Conservation (phyloP, 1,140 invertebrate genomes). For the Drosophila orena region DNA sequence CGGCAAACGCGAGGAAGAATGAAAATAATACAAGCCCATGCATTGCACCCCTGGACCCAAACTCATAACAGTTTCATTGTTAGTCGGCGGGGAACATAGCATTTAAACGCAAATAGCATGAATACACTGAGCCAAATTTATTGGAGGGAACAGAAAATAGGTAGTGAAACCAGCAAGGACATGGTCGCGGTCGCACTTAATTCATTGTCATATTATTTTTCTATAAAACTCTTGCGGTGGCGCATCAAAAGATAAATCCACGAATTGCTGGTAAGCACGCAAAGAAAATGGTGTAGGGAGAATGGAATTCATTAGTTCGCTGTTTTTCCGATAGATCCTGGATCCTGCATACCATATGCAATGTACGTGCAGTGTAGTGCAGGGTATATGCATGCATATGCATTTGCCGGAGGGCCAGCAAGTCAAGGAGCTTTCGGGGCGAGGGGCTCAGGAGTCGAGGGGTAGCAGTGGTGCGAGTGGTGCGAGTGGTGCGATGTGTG, state of each 20-base stretch:
- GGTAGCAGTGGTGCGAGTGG: slow-evolving; percentile 9
- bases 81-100: slow-evolving; percentile 1
- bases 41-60: slow-evolving; percentile 44
- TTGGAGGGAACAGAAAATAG: too few species aligned
- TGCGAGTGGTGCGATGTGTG: slow-evolving; percentile 21
- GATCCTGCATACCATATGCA: too few species aligned
- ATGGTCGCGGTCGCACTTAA: too few species aligned
- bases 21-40: slow-evolving; percentile 29
- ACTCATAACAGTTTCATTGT: slow-evolving; percentile 57
- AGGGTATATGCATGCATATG: slow-evolving; percentile 31
- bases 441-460: slow-evolving; percentile 1
- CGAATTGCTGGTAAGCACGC: too few species aligned
- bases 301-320: too few species aligned
- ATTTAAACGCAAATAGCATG: slow-evolving; percentile 2
- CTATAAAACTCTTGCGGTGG: too few species aligned
- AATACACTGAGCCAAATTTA: not conserved
- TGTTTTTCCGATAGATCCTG: too few species aligned
- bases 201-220: too few species aligned
- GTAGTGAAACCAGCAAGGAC: too few species aligned
- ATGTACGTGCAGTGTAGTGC: too few species aligned
- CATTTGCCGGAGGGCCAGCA: slow-evolving; percentile 22
- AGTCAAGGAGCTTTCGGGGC: slow-evolving; percentile 3
- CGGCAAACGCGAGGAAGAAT: slow-evolving; percentile 4
- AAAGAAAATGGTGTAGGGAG: too few species aligned
- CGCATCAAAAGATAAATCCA: too few species aligned